A percentile compares a stretch with the other conserved stretches of the same genome.
Conservation (phyloP, 2,888 invertebrate genomes). For the Octodonta nipae region DNA sequence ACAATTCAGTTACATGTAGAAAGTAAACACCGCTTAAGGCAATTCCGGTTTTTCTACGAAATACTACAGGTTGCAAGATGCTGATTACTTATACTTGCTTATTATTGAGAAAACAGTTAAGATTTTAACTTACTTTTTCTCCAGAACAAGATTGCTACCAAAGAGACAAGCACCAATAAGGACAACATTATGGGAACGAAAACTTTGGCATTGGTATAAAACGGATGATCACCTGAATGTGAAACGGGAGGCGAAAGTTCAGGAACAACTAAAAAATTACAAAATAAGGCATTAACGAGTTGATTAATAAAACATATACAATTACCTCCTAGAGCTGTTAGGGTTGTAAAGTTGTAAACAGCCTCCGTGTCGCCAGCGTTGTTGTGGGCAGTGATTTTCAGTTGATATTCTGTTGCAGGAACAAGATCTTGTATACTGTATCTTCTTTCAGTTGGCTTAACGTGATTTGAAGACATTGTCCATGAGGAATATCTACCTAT, state of each 20-base stretch:
- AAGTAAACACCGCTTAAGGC: too few relatives aligned
- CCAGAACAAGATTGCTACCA: conserved; percentile 58
- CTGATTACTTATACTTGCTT: too few relatives aligned
- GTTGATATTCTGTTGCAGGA: conserved; percentile 61
- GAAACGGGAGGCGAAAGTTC: conserved; percentile 54
- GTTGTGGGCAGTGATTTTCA: conserved; percentile 68
- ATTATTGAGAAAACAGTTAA: too few relatives aligned
- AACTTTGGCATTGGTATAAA: conserved; percentile 53
- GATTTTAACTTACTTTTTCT: conserved; percentile 51
- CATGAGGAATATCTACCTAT: conserved; percentile 53
- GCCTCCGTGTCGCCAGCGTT: conserved; percentile 76
- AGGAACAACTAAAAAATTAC: conserved; percentile 39
- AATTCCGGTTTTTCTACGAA: too few relatives aligned
- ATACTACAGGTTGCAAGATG: too few relatives aligned
- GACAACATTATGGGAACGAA: conserved; percentile 51
- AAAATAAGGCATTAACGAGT: neutral
- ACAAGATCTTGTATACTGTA: conserved; percentile 66
- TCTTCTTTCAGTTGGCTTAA: conserved; percentile 67
- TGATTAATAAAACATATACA: neutral
- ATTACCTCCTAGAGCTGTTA: conserved; percentile 62
- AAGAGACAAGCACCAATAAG: conserved; percentile 49
- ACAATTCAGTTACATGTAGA: too few relatives aligned
- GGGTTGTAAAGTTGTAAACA: conserved; percentile 72
- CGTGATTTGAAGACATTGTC: conserved; percentile 69
- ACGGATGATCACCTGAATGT: conserved; percentile 49